Base-by-base conservation (phyloP, 2,113 vertebrate species). In the Aplodontia rufa region DNA sequence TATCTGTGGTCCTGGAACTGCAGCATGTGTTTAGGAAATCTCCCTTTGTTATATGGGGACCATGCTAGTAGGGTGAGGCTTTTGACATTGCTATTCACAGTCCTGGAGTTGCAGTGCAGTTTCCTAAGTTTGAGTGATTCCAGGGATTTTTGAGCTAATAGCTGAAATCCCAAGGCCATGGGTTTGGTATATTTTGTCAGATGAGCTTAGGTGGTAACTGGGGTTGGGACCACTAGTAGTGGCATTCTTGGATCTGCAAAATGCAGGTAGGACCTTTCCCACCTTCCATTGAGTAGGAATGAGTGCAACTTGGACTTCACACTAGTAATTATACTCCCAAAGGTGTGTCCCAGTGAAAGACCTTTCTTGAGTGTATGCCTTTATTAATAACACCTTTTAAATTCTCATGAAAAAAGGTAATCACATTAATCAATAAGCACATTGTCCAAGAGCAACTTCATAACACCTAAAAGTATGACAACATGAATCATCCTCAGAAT, bases 391-490 rank as follows among this genome's bases (percentile, higher is more conserved):
- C 0, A 32, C 45, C 22, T 60, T 90, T 83, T 83, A 4, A 66
- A 12, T 97, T 78, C 60, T 74, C 6, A 51, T 71, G 40, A 83
- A 83, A 68, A 86, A 11, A 62, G 53, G 11, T 53, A 62, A 51
- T 79, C 19, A 26, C 37, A 91, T 87, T 88, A 22, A 78, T 40
- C 28, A 47, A 81, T 85, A 90, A 81, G 69, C 69, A 55, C 60
- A 40, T 37, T 72, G 22, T 78, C 76, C 53, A 72, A 83, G n/a
- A 87, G 35, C 51, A 78, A 58, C 91, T 78, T 3, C 6, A 1
- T 91, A 83, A 81, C 6, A 51, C 26, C 49, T 84, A 26, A 91
- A 66, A 93, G 84, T 93, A 88, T 60, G 80, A 83, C 19, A 55
- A 32, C 37, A 88, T 14, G 10, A 37, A 79, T 93, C 30, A 37